phyloP scores from a whole-genome alignment of 2,888 invertebrate genomes.

The Philaethria dido region DNA sequence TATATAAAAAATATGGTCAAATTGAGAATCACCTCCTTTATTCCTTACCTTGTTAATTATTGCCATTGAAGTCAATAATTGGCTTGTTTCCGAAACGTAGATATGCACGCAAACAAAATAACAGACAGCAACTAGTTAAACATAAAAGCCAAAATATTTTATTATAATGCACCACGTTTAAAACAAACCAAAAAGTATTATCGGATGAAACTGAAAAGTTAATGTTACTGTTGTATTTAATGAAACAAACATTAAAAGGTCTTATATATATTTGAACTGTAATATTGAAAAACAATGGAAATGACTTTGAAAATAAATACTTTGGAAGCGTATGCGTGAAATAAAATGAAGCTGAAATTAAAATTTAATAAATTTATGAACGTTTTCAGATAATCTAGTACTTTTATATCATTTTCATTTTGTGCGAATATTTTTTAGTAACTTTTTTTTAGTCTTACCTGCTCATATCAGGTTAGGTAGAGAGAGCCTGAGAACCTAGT shows the following conservation, averaged over 20 bases:
- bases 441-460: too few species aligned
- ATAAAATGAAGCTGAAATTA: neutral
- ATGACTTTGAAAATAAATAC: conserved; percentile 13
- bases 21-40: too few species aligned
- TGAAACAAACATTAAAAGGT: conserved; percentile 5
- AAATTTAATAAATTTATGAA: neutral
- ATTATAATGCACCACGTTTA: neutral
- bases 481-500: too few species aligned
- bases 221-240: conserved; percentile 6
- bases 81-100: too few species aligned
- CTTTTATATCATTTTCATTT: too few species aligned
- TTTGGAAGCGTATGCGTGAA: neutral
- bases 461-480: too few species aligned
- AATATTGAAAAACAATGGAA: conserved; percentile 8
- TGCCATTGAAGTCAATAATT: too few species aligned
- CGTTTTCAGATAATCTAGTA: neutral
- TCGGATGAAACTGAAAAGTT: conserved; percentile 2
- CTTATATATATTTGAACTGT: conserved; percentile 10
- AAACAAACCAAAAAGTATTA: neutral
- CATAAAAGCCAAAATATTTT: neutral
- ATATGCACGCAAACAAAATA: neutral
- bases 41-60: too few species aligned
- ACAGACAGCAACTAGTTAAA: neutral
- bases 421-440: too few species aligned
- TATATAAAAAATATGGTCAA: too few species aligned